phyloP scores from a whole-genome alignment of 2,797 vertebrate genomes.

The Eutrigla gurnardus region DNA sequence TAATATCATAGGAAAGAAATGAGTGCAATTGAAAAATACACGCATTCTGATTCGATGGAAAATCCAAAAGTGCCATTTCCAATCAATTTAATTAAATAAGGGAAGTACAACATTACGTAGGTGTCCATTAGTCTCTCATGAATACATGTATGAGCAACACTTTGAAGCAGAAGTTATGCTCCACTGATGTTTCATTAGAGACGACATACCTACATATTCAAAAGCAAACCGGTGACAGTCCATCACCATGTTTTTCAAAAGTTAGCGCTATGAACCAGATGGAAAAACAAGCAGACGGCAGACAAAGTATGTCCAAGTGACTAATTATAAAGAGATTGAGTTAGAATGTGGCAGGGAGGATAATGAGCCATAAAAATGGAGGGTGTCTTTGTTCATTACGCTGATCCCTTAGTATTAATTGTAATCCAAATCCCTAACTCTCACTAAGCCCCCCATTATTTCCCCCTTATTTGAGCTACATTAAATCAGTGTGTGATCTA shows the following conservation, averaged over 20 bases:
- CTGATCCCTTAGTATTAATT: constrained; percentile 73
- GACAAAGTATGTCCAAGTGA: constrained; percentile 52
- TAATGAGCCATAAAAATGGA: constrained; percentile 76
- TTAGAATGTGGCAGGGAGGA: constrained; percentile 57
- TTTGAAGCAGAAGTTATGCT: constrained; percentile 34
- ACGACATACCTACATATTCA: constrained; percentile 28
- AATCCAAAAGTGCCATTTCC: constrained; percentile 15
- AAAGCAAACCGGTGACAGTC: constrained; percentile 25
- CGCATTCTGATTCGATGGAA: constrained; percentile 19
- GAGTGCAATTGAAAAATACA: constrained; percentile 26
- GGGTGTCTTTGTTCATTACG: constrained; percentile 70
- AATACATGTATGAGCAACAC: constrained; percentile 47
- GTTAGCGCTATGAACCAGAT: constrained; percentile 36
- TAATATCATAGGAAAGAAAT: constrained; percentile 8
- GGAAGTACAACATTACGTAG: constrained; percentile 30
- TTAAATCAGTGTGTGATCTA: constrained; percentile 67
- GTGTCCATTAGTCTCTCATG: constrained; percentile 43
- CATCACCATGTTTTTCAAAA: constrained; percentile 30
- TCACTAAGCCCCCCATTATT: constrained; percentile 64
- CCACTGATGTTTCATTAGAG: constrained; percentile 39
- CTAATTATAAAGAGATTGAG: constrained; percentile 63
- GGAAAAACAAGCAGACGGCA: constrained; percentile 48
- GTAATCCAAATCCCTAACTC: constrained; percentile 71
- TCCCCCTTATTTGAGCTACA: constrained; percentile 62
- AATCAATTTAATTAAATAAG: constrained; percentile 45